Percentiles rank a stretch among this genome's conserved stretches.
Evolutionary conservation across 2,888 invertebrate genomes (phyloP).

Genomic region (Coleophora deauratella): DNA sequence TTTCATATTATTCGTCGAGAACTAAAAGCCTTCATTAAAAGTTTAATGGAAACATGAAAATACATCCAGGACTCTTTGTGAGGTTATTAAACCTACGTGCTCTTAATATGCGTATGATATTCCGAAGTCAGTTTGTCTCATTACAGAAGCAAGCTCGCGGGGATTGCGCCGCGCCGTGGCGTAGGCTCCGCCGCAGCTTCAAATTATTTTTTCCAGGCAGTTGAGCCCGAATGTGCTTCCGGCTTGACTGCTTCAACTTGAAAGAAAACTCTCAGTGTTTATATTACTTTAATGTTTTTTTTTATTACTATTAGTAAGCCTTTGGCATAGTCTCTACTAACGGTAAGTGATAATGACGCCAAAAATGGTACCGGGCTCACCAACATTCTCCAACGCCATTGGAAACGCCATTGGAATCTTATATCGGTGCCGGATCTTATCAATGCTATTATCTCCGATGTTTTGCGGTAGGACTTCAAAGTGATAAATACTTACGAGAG

Average conservation of each 20-base stretch:
- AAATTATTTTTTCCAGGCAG: slow-evolving; percentile 70
- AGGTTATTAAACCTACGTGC: slow-evolving; percentile 20
- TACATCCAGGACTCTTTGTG: slow-evolving; percentile 20
- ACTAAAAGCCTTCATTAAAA: slow-evolving; percentile 26
- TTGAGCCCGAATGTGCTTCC: slow-evolving; percentile 69
- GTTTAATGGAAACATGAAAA: slow-evolving; percentile 25
- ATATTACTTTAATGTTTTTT: slow-evolving; percentile 66
- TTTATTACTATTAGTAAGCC: too few species aligned
- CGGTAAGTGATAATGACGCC: too few species aligned
- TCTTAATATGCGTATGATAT: slow-evolving; percentile 30
- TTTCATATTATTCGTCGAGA: background rate
- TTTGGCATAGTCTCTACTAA: too few species aligned
- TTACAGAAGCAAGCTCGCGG: background rate
- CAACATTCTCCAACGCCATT: too few species aligned
- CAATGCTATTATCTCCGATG: too few species aligned
- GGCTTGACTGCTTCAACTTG: slow-evolving; percentile 61
- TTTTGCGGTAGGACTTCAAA: too few species aligned
- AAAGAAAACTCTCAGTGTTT: slow-evolving; percentile 70
- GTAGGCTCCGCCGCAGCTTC: slow-evolving; percentile 41
- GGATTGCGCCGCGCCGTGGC: slow-evolving; percentile 15
- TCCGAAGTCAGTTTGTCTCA: slow-evolving; percentile 23
- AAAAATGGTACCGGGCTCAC: too few species aligned
- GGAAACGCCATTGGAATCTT: too few species aligned
- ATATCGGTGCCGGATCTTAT: too few species aligned
- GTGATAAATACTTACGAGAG: too few species aligned